These are phyloP conservation scores for Notarius lentiginosus DNA, from an alignment of 2,113 vertebrate species.

Conservation along the genomic window DNA sequence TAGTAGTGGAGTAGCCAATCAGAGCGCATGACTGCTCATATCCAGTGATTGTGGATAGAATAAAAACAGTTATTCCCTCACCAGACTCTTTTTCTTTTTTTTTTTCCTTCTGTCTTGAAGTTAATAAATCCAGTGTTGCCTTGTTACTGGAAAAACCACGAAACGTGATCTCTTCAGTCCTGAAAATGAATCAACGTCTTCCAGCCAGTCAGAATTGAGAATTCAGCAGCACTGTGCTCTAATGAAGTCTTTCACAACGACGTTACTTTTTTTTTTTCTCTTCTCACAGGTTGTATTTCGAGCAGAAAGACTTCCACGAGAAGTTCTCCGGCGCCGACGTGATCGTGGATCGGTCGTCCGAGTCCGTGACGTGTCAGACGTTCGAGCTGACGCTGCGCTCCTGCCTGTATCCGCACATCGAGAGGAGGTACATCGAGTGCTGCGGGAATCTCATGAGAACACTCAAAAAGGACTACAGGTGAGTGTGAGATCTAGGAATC, in stretches of 20 bases:
- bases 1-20: too few relatives aligned
- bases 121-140: too few relatives aligned
- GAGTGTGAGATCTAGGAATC: conserved; percentile 32
- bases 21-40: too few relatives aligned
- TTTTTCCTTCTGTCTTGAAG: too few relatives aligned
- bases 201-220: not conserved
- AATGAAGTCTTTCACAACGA: not conserved
- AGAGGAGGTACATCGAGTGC: conserved; percentile 90
- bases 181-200: not conserved
- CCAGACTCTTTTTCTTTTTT: too few relatives aligned
- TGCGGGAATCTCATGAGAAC: conserved; percentile 96
- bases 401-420: conserved; percentile 95
- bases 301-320: conserved; percentile 92
- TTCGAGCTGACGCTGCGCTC: conserved; percentile 92
- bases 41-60: too few relatives aligned
- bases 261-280: not conserved
- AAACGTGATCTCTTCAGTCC: too few relatives aligned
- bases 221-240: not conserved
- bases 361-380: conserved; percentile 94
- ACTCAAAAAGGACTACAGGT: conserved; percentile 94
- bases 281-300: conserved; percentile 83
- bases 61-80: too few relatives aligned
- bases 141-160: too few relatives aligned
- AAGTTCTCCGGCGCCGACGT: conserved; percentile 86
- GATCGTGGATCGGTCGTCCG: conserved; percentile 90